phyloP scores from a whole-genome alignment of 2,888 invertebrate genomes.

The Zeuzera pyrina region DNA sequence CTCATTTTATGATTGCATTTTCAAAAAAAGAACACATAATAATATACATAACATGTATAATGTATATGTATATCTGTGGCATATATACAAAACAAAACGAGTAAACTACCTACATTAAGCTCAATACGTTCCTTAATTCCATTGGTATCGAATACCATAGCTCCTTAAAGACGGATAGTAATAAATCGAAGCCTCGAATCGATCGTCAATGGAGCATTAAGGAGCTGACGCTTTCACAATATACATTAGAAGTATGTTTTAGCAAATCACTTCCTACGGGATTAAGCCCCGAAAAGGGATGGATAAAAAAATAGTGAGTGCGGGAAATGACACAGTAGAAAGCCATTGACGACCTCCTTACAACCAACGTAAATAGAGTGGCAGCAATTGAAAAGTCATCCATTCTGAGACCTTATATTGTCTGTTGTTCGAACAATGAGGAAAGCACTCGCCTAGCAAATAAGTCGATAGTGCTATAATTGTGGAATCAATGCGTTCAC shows the following conservation, averaged over 20 bases:
- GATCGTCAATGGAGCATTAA: slow-evolving; percentile 64
- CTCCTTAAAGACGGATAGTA: slow-evolving; percentile 52
- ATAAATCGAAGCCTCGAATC: slow-evolving; percentile 60
- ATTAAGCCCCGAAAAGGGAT: slow-evolving; percentile 39
- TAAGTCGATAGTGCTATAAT: slow-evolving; percentile 41
- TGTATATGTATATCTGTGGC: too few species aligned
- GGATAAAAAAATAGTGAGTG: slow-evolving; percentile 57
- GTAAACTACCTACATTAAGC: slow-evolving; percentile 22
- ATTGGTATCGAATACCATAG: slow-evolving; percentile 52
- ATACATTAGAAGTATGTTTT: slow-evolving; percentile 66
- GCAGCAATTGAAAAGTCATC: slow-evolving; percentile 66
- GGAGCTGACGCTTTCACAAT: slow-evolving; percentile 58
- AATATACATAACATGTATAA: too few species aligned
- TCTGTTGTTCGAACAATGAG: slow-evolving; percentile 36
- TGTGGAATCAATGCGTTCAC: slow-evolving; percentile 27
- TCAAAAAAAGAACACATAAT: too few species aligned
- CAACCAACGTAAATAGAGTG: slow-evolving; percentile 52
- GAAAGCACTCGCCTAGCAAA: slow-evolving; percentile 33
- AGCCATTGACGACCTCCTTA: slow-evolving; percentile 42
- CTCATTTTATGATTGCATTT: too few species aligned
- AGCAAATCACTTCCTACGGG: slow-evolving; percentile 69
- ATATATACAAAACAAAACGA: too few species aligned
- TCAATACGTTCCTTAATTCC: slow-evolving; percentile 51
- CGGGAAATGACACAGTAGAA: slow-evolving; percentile 65
- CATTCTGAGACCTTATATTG: slow-evolving; percentile 36